A percentile compares a stretch with the other conserved stretches of the same genome.
Conservation (phyloP, 1,140 invertebrate species). For the Orchesella cincta region DNA sequence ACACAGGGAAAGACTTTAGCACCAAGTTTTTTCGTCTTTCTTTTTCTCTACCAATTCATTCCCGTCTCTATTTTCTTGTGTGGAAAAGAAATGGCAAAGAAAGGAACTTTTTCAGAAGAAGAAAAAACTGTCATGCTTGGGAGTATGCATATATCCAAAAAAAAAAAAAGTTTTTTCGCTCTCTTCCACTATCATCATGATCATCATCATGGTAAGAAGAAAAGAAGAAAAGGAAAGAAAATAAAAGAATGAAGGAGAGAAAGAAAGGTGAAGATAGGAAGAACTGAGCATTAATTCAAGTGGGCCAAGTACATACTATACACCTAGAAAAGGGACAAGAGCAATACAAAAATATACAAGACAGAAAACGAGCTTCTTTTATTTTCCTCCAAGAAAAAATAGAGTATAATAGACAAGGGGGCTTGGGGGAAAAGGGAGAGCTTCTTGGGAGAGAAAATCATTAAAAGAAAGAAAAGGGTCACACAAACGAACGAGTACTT, state of each 20-base stretch:
- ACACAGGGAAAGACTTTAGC: too few species aligned
- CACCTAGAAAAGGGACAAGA: background rate
- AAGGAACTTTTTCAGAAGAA: too few species aligned
- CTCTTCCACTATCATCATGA: too few species aligned
- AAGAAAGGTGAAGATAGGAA: background rate
- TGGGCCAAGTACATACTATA: background rate
- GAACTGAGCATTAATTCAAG: slow-evolving; percentile 17
- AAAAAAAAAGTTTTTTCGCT: too few species aligned
- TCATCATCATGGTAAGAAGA: background rate
- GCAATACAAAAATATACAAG: background rate
- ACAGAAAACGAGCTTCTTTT: background rate
- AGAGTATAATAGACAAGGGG: background rate
- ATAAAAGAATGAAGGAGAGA: background rate
- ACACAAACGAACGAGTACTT: background rate
- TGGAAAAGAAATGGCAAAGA: background rate
- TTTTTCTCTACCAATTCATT: too few species aligned
- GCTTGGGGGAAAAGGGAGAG: too few species aligned
- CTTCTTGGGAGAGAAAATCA: slow-evolving; percentile 13
- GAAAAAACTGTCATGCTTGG: background rate
- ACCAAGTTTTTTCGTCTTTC: too few species aligned
- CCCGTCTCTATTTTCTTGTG: too few species aligned
- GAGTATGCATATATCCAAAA: background rate
- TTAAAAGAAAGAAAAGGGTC: slow-evolving; percentile 20
- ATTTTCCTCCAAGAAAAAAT: slow-evolving; percentile 3
- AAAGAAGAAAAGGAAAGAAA: background rate